phyloP scores from a whole-genome alignment of 2,113 vertebrate species.

The Dipodomys merriami region DNA sequence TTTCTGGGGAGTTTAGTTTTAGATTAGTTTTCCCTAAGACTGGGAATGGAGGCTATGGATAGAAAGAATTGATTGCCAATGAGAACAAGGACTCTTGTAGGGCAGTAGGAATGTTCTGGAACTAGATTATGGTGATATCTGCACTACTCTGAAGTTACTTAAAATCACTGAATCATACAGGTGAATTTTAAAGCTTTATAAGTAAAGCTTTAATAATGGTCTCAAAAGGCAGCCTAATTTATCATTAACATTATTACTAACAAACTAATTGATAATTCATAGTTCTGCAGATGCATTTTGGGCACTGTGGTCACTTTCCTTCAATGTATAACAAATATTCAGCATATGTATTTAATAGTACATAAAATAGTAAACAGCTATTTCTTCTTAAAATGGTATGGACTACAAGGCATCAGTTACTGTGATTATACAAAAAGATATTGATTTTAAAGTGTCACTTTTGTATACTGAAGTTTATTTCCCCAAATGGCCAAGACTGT shows the following conservation, averaged over 20 bases:
- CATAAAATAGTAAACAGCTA: background rate
- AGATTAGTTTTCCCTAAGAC: background rate
- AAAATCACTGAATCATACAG: background rate
- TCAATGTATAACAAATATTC: constrained; percentile 72
- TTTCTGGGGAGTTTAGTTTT: background rate
- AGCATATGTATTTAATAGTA: background rate
- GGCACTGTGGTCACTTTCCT: constrained; percentile 62
- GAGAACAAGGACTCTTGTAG: background rate
- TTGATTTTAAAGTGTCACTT: constrained; percentile 50
- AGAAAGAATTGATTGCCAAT: background rate
- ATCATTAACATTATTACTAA: constrained; percentile 69
- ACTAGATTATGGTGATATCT: background rate
- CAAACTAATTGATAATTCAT: constrained; percentile 31
- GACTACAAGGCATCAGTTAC: background rate
- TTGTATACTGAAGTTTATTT: constrained; percentile 30
- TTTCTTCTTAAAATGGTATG: background rate
- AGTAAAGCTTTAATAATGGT: constrained; percentile 67
- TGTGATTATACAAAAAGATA: background rate
- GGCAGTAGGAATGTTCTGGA: background rate
- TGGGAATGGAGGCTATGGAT: background rate
- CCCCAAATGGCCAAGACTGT: constrained; percentile 10
- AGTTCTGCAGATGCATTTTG: constrained; percentile 72
- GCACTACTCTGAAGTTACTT: background rate
- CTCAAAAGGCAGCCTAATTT: constrained; percentile 70
- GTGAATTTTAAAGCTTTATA: background rate